These are phyloP conservation scores for Etheostoma perlongum DNA, from an alignment of 2,797 vertebrate genomes.

Conservation along the genomic window DNA sequence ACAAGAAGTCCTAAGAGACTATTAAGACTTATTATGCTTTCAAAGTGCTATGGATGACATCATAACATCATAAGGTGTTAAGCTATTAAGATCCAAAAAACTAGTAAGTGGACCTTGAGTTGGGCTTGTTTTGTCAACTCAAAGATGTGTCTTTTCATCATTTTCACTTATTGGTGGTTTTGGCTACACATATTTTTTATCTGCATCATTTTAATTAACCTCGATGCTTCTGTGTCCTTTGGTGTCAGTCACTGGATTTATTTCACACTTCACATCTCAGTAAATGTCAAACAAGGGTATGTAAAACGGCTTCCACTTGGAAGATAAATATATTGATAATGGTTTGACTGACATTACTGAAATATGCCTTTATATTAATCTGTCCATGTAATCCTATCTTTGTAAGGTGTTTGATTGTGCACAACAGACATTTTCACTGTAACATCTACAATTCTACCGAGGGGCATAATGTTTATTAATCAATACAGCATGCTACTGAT, in stretches of 20 bases:
- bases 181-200: conserved; percentile 42
- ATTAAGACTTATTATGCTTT: conserved; percentile 8
- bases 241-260: conserved; percentile 33
- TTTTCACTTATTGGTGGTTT: conserved; percentile 42
- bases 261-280: conserved; percentile 22
- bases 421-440: conserved; percentile 29
- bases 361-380: conserved; percentile 40
- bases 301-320: conserved; percentile 5
- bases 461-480: conserved; percentile 60
- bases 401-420: conserved; percentile 35
- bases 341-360: conserved; percentile 8
- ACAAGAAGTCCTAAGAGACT: not conserved
- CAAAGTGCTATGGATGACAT: conserved; percentile 15
- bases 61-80: not conserved
- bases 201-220: conserved; percentile 55
- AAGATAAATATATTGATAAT: conserved; percentile 31
- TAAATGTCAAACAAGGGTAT: conserved; percentile 36
- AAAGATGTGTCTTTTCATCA: conserved; percentile 18
- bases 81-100: conserved; percentile 13
- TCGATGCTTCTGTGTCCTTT: conserved; percentile 35
- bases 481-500: conserved; percentile 61
- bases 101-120: conserved; percentile 1
- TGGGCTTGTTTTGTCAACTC: conserved; percentile 32
- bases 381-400: conserved; percentile 40
- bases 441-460: conserved; percentile 51